Conservation (phyloP, 1,140 invertebrate species). For the Polypedilum pembai region DNA sequence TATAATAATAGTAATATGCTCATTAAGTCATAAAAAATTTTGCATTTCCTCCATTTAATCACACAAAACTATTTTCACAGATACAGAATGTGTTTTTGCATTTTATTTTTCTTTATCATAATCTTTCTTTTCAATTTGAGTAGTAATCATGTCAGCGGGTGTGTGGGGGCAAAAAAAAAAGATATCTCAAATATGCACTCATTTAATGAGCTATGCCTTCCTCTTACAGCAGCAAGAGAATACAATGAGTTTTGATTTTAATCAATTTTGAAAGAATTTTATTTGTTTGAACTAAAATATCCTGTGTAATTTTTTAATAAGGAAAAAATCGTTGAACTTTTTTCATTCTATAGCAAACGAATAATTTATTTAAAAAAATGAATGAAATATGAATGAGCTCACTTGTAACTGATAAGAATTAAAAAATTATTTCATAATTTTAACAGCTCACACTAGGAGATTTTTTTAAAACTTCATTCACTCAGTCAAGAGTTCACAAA, state of each 20-base stretch:
- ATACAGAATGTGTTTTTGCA: neutral
- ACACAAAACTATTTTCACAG: constrained; percentile 6
- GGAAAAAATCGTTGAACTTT: too few relatives aligned
- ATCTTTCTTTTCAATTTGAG: too few relatives aligned
- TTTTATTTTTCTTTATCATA: neutral
- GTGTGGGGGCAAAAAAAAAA: neutral
- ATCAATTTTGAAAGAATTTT: neutral
- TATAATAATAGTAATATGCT: neutral
- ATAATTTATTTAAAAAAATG: too few relatives aligned
- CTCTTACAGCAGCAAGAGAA: neutral
- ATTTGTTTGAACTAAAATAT: neutral
- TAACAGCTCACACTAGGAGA: too few relatives aligned
- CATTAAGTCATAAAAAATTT: neutral
- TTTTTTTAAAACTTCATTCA: too few relatives aligned
- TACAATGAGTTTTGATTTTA: too few relatives aligned
- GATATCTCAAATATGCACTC: neutral
- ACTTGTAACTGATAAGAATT: too few relatives aligned
- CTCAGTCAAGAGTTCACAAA: too few relatives aligned
- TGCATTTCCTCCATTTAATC: constrained; percentile 2
- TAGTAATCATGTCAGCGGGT: too few relatives aligned
- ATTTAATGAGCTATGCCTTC: neutral
- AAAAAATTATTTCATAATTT: too few relatives aligned
- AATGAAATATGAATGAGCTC: too few relatives aligned
- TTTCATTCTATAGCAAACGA: too few relatives aligned
- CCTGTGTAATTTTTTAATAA: neutral